Evolutionary conservation across 2,888 invertebrate species (phyloP).

Genomic region (Mythimna loreyi): DNA sequence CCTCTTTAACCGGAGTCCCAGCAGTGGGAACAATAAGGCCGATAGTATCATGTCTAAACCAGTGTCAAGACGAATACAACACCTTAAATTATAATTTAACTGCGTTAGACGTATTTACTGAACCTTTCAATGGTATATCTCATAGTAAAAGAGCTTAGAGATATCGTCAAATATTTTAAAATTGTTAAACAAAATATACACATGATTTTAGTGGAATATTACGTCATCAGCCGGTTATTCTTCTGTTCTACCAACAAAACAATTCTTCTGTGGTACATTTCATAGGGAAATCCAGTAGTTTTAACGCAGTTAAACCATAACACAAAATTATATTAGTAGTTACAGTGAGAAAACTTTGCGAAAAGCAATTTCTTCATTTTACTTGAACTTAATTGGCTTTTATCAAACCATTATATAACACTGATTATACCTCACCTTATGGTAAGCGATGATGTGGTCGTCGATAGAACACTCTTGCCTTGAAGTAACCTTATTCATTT

Average conservation of each 20-base stretch:
- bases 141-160: background rate
- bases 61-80: constrained; percentile 43
- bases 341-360: constrained; percentile 28
- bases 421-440: background rate
- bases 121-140: background rate
- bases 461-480: background rate
- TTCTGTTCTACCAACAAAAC: background rate
- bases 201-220: background rate
- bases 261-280: background rate
- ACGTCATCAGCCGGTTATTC: background rate
- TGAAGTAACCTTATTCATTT: background rate
- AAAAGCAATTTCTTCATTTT: no score
- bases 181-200: no score
- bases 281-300: constrained; percentile 8
- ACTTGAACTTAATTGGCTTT: no score
- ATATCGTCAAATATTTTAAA: no score
- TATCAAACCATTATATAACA: no score
- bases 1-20: no score
- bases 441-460: background rate
- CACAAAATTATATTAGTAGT: background rate
- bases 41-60: constrained; percentile 7
- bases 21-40: no score
- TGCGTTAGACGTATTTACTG: constrained; percentile 23
- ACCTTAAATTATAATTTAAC: constrained; percentile 7
- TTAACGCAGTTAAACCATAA: constrained; percentile 29